Conservation (phyloP, 2,888 invertebrate genomes). For the Agrilus biguttatus region DNA sequence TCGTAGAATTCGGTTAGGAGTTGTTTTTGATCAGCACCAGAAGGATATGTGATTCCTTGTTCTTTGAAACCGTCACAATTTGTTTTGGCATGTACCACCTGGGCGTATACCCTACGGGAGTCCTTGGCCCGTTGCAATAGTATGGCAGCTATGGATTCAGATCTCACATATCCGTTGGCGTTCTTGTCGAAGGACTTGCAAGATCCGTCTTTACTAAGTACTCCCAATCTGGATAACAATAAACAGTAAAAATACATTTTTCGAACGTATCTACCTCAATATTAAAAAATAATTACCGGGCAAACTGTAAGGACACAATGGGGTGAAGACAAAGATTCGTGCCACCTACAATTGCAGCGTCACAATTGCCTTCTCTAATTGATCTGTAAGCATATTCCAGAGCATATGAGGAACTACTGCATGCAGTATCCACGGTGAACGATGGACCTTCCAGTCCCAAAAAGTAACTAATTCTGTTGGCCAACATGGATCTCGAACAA, state of each 20-base stretch:
- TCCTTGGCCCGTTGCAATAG: conserved; percentile 52
- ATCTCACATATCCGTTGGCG: conserved; percentile 71
- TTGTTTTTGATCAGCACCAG: conserved; percentile 40
- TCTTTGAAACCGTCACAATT: conserved; percentile 28
- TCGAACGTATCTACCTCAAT: conserved; percentile 4
- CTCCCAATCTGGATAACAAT: conserved; percentile 53
- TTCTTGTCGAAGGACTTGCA: conserved; percentile 84
- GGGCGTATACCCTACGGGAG: conserved; percentile 36
- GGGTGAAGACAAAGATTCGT: conserved; percentile 78
- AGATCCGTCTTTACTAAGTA: conserved; percentile 68
- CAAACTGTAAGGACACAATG: conserved; percentile 77
- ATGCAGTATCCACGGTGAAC: conserved; percentile 81
- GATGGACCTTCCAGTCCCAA: conserved; percentile 83
- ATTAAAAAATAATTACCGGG: conserved; percentile 34
- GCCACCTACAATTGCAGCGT: conserved; percentile 81
- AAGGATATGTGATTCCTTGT: conserved; percentile 28
- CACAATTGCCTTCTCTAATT: conserved; percentile 67
- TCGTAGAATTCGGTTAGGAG: conserved; percentile 49
- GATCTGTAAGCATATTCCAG: conserved; percentile 68
- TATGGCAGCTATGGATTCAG: conserved; percentile 59
- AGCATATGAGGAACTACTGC: conserved; percentile 85
- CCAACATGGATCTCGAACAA: conserved; percentile 80
- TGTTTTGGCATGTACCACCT: conserved; percentile 22
- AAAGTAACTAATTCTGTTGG: conserved; percentile 80
- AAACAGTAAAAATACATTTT: not conserved